Conservation (phyloP, 2,888 invertebrate genomes). For the Luperina testacea region DNA sequence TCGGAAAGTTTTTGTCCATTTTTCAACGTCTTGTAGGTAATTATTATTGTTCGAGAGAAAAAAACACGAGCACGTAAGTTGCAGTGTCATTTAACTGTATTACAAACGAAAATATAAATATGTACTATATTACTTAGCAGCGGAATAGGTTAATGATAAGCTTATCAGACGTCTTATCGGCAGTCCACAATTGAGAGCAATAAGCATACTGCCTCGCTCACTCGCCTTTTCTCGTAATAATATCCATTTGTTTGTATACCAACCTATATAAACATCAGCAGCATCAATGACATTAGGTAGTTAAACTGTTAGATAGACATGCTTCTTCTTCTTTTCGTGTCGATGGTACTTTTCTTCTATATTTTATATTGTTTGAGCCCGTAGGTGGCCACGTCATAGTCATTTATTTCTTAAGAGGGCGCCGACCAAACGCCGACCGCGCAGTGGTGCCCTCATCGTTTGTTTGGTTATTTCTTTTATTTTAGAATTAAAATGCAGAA, state of each 20-base stretch:
- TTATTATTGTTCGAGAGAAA: slow-evolving; percentile 8
- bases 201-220: slow-evolving; percentile 32
- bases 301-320: slow-evolving; percentile 16
- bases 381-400: too few relatives aligned
- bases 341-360: too few relatives aligned
- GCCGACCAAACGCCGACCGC: too few relatives aligned
- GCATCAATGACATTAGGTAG: slow-evolving; percentile 17
- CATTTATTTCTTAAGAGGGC: too few relatives aligned
- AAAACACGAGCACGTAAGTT: slow-evolving; percentile 43
- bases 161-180: slow-evolving; percentile 67
- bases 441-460: too few relatives aligned
- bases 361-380: too few relatives aligned
- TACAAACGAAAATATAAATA: slow-evolving; percentile 60
- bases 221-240: slow-evolving; percentile 41
- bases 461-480: too few relatives aligned
- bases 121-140: slow-evolving; percentile 41
- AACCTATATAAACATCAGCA: slow-evolving; percentile 22
- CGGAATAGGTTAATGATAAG: slow-evolving; percentile 66
- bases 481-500: too few relatives aligned
- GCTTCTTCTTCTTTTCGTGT: too few relatives aligned
- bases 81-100: slow-evolving; percentile 45
- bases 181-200: slow-evolving; percentile 41
- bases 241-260: slow-evolving; percentile 29
- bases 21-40: slow-evolving; percentile 24
- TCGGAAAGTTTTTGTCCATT: slow-evolving; percentile 75